A percentile compares a stretch with the other conserved stretches of the same genome.
Evolutionary conservation across 2,113 vertebrate species (phyloP).

Genomic region (Cervus canadensis): DNA sequence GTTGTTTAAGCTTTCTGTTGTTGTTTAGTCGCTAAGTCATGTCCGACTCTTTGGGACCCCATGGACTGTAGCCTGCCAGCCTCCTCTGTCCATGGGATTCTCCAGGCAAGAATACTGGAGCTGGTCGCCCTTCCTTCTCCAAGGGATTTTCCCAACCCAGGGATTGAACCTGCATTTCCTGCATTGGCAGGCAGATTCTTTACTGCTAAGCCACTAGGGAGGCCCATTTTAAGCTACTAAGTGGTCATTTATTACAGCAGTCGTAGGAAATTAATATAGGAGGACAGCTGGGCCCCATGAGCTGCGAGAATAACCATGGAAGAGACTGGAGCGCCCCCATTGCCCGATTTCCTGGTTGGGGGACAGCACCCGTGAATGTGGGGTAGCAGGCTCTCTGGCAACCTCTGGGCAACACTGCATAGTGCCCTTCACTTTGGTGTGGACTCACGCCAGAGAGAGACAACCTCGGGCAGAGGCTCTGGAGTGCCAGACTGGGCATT

Average conservation of each 20-base stretch:
- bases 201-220: not conserved
- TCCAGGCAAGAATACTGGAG: not conserved
- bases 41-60: not conserved
- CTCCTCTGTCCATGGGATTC: not conserved
- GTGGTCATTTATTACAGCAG: not conserved
- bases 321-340: not conserved
- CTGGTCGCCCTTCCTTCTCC: not conserved
- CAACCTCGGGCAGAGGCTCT: not conserved
- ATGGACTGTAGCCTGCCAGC: not conserved
- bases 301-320: not conserved
- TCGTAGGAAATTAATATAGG: not conserved
- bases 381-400: not conserved
- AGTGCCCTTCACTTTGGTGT: not conserved
- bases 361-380: too few relatives aligned
- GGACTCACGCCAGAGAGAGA: not conserved
- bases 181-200: not conserved
- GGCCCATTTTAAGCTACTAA: not conserved
- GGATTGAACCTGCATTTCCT: not conserved
- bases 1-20: not conserved
- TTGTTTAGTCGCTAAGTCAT: not conserved
- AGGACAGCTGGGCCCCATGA: not conserved
- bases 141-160: not conserved
- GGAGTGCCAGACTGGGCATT: not conserved
- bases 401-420: not conserved
- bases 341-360: not conserved